Evolutionary conservation across 92 coral and sea anemone species (phyloP).

Genomic region (Epizoanthus rinbou): DNA sequence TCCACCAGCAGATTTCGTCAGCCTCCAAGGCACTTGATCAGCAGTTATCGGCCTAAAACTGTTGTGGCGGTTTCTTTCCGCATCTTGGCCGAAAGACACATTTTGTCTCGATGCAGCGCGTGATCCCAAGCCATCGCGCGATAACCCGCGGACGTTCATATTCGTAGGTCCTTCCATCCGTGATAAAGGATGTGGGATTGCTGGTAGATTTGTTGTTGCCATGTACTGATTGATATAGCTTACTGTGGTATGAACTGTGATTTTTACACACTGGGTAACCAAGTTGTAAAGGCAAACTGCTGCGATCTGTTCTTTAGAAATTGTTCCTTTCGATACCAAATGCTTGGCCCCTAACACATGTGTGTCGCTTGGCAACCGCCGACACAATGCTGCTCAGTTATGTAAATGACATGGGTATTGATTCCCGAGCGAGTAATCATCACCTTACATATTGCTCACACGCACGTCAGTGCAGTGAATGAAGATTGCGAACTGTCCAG

Average conservation of each 20-base stretch:
- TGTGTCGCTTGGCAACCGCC: constrained; percentile 34
- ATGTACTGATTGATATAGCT: constrained; percentile 29
- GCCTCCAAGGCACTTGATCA: constrained; percentile 97
- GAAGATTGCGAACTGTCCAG: too few species aligned
- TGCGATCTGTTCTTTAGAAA: neutral
- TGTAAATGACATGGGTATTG: too few species aligned
- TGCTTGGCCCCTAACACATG: constrained; percentile 38
- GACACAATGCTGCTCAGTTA: neutral
- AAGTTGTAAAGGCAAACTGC: neutral
- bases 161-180: constrained; percentile 77
- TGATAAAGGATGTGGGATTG: constrained; percentile 85
- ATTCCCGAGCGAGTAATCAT: too few species aligned
- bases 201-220: constrained; percentile 97
- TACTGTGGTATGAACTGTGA: neutral
- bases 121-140: constrained; percentile 79
- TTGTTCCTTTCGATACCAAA: neutral
- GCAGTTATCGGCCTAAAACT: constrained; percentile 94
- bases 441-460: too few species aligned
- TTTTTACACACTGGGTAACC: neutral
- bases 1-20: constrained; percentile 78
- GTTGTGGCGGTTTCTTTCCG: constrained; percentile 64
- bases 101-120: constrained; percentile 85
- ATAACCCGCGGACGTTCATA: constrained; percentile 85
- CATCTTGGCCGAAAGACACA: constrained; percentile 75
- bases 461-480: too few species aligned